These are phyloP conservation scores for Rhopalosiphum nymphaeae DNA, from an alignment of 2,888 invertebrate genomes.

Conservation along the genomic window DNA sequence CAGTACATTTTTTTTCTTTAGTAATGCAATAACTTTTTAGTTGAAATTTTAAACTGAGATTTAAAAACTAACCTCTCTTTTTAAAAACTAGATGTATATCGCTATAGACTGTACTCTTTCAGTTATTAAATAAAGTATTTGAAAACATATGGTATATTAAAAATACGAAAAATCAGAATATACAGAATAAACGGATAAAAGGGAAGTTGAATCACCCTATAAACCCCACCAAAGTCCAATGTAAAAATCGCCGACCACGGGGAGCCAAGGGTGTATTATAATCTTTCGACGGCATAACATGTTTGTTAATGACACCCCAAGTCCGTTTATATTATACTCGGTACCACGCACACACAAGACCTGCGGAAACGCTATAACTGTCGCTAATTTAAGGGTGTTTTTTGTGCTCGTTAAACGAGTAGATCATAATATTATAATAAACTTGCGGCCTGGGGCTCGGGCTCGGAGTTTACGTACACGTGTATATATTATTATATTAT, in stretches of 20 bases:
- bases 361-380: background rate
- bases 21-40: background rate
- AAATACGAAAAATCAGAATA: background rate
- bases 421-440: conserved; percentile 27
- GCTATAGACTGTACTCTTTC: background rate
- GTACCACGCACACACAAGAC: background rate
- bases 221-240: background rate
- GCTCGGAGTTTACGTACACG: background rate
- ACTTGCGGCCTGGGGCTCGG: background rate
- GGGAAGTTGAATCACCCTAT: background rate
- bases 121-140: background rate
- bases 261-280: background rate
- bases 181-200: background rate
- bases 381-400: conserved; percentile 35
- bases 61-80: background rate
- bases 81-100: background rate
- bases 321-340: background rate
- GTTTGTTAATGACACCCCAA: background rate
- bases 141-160: background rate
- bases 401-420: conserved; percentile 41
- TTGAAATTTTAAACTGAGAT: too few species aligned
- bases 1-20: background rate
- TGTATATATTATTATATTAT: background rate
- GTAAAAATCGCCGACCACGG: background rate
- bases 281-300: background rate